Evolutionary conservation across 2,113 vertebrate genomes (phyloP).

Genomic region (Struthidea cinerea): DNA sequence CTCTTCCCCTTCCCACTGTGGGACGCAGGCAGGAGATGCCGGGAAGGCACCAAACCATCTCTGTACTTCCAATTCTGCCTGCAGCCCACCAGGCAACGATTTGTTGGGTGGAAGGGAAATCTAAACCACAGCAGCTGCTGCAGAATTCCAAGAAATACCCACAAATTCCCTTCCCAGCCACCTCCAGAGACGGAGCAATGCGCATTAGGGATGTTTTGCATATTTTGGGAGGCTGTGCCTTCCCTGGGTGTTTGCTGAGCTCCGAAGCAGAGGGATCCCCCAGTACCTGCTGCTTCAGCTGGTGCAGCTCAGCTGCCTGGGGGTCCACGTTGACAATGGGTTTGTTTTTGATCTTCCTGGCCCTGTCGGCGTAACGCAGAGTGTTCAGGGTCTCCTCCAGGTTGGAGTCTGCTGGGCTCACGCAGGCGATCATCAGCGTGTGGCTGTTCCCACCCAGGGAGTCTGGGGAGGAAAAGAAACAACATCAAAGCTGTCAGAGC

Average conservation of each 20-base stretch:
- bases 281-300: constrained; percentile 88
- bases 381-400: constrained; percentile 98
- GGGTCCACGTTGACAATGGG: constrained; percentile 91
- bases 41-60: neutral
- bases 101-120: neutral
- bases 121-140: neutral
- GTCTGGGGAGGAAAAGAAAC: constrained; percentile 68
- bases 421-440: constrained; percentile 94
- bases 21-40: neutral
- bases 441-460: constrained; percentile 96
- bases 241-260: neutral
- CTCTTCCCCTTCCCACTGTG: neutral
- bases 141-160: neutral
- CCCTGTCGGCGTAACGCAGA: constrained; percentile 91
- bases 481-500: neutral
- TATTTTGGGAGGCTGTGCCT: neutral
- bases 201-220: fast-evolving
- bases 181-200: neutral
- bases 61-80: neutral
- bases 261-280: neutral
- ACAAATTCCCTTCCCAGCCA: neutral
- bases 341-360: constrained; percentile 96
- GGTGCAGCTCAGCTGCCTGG: constrained; percentile 81
- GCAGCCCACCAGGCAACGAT: neutral
- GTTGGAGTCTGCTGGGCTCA: constrained; percentile 95